Base-by-base conservation (phyloP, 1,140 invertebrate genomes). In the Ptiloglossa arizonensis region DNA sequence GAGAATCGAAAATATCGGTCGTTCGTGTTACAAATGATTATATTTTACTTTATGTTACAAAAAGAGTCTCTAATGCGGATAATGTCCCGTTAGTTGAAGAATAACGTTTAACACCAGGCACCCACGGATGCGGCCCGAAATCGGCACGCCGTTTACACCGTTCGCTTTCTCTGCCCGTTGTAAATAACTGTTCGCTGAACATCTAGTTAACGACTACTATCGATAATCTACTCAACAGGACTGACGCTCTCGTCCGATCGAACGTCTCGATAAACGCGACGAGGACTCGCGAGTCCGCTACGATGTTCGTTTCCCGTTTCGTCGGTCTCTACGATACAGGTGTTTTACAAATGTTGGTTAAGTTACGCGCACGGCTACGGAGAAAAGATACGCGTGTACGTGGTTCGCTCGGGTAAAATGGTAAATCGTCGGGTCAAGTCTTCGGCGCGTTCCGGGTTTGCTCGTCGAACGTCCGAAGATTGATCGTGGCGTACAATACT, bases 41-140 rank as follows among this genome's bases (percentile, higher is more conserved):
- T 89, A 89, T 84, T 87, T 89, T 64, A 73, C 27, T 89, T 88
- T 87, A 86, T 89, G 54, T 90, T 90, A 90, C 88, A 90, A 90
- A 90, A 88, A 72, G 83, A 85, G 87, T 83, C 60, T 81, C 79
- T 79, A 88, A 78, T 76, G 70, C 78, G 74, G 75, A 78, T 84
- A 84, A 75, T 63, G 71, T 76, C 66, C 60, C 73, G 41, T 50
- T 67, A 44, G 56, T 83, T 83, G 68, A 72, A n/a, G n/a, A n/a
- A 78, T 82, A 82, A 83, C 57, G 64, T 74, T 54, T 41, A 79
- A 81, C 54, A 69, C 46, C 76, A 64, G 75, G 32, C 67, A 63
- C 74, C 54, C 48, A 78, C 54, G n/a, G 46, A 3, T 48, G 69
- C 73, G 80, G 71, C 22, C 57, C 27, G 48, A 63, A 82, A 57